Percentiles rank a stretch among this genome's conserved stretches.
Conservation (phyloP, 2,888 invertebrate genomes). For the Chromoteleia sp. region DNA sequence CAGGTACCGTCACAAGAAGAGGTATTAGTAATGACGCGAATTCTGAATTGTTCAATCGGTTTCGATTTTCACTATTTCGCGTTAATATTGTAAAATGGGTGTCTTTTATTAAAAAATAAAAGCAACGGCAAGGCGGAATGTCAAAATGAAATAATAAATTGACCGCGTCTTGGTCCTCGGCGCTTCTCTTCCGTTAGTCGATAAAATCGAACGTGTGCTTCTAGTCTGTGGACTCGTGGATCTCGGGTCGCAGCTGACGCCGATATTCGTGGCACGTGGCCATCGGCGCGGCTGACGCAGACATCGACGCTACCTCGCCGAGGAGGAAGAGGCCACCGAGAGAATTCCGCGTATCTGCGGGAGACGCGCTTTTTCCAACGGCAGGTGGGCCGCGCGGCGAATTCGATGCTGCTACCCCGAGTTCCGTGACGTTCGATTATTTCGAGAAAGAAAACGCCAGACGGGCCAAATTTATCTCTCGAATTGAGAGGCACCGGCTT, state of each 20-base stretch:
- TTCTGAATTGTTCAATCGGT: too few species aligned
- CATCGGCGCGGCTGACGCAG: constrained; percentile 52
- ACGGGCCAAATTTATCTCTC: constrained; percentile 51
- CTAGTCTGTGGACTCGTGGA: constrained; percentile 23
- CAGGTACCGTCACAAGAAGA: too few species aligned
- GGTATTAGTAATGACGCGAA: too few species aligned
- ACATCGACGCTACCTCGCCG: constrained; percentile 42
- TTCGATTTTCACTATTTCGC: too few species aligned
- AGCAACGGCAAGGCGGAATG: too few species aligned
- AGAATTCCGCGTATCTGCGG: constrained; percentile 56
- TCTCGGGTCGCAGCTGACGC: constrained; percentile 68
- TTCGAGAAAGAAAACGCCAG: constrained; percentile 54
- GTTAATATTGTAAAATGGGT: too few species aligned
- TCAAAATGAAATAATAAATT: neutral
- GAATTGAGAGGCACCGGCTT: constrained; percentile 40
- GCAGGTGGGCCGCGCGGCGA: constrained; percentile 53
- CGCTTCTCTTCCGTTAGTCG: constrained; percentile 9
- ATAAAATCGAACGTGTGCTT: constrained; percentile 40
- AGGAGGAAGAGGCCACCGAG: constrained; percentile 43
- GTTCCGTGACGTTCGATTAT: constrained; percentile 50
- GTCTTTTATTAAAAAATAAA: too few species aligned
- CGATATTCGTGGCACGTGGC: constrained; percentile 69
- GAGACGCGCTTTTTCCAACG: constrained; percentile 59
- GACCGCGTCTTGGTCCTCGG: neutral
- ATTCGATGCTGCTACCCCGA: constrained; percentile 38